Conservation (phyloP, 2,888 invertebrate species). For the Isotomurus palustris region DNA sequence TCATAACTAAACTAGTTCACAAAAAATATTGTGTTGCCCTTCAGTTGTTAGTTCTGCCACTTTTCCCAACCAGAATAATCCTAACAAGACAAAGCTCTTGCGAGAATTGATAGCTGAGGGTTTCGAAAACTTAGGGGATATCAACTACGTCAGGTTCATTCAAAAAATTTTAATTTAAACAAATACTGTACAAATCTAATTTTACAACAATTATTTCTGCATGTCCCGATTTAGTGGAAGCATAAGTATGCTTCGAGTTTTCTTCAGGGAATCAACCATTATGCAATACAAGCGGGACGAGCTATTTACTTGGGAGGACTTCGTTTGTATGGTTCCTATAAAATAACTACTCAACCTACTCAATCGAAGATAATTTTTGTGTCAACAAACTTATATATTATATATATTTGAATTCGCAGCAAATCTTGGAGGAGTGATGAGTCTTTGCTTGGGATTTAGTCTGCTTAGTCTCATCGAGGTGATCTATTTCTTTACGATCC, state of each 20-base stretch:
- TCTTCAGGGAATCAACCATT: slow-evolving; percentile 30
- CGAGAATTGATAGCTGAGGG: slow-evolving; percentile 29
- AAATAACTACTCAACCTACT: neutral
- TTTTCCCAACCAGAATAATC: slow-evolving; percentile 35
- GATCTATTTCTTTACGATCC: slow-evolving; percentile 44
- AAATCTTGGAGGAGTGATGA: slow-evolving; percentile 43
- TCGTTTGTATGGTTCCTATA: slow-evolving; percentile 24
- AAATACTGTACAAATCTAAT: neutral
- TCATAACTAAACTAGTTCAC: neutral
- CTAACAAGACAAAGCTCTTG: slow-evolving; percentile 31
- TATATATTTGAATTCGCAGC: slow-evolving; percentile 19
- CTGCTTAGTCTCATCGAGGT: slow-evolving; percentile 40
- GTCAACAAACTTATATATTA: neutral
- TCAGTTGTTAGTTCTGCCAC: slow-evolving; percentile 30
- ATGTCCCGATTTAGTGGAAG: slow-evolving; percentile 25
- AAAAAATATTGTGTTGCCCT: no score
- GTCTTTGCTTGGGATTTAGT: slow-evolving; percentile 41
- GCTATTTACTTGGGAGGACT: slow-evolving; percentile 35
- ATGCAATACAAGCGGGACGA: slow-evolving; percentile 39
- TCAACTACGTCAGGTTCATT: slow-evolving; percentile 33
- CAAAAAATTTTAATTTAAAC: neutral
- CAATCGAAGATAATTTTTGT: neutral
- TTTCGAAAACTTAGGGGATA: slow-evolving; percentile 24
- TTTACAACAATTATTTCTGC: neutral
- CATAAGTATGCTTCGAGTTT: slow-evolving; percentile 31